These are phyloP conservation scores for Thecophora atra DNA, from an alignment of 2,888 invertebrate genomes.

Conservation along the genomic window DNA sequence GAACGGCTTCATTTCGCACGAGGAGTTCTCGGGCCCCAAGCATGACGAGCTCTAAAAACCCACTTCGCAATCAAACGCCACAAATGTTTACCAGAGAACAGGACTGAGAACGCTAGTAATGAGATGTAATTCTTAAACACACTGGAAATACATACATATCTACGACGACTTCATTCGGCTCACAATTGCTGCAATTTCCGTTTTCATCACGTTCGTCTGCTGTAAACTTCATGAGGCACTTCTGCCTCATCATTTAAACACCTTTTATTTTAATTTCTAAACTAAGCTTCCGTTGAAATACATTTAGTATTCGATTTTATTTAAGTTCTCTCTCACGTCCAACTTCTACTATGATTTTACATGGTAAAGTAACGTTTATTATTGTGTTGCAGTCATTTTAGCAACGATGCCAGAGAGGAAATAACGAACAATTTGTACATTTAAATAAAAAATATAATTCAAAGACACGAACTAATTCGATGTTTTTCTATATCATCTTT, in stretches of 20 bases:
- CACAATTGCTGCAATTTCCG: conserved; percentile 2
- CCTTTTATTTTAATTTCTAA: conserved; percentile 27
- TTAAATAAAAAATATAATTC: conserved; percentile 29
- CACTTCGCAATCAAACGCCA: background rate
- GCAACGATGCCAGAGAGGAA: conserved; percentile 18
- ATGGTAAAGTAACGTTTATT: conserved; percentile 4
- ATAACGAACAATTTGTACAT: conserved; percentile 34
- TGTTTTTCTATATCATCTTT: too few relatives aligned
- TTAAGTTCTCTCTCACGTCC: background rate
- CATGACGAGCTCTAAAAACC: conserved; percentile 90
- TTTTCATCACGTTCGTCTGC: background rate
- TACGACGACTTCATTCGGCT: background rate
- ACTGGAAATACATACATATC: conserved; percentile 1
- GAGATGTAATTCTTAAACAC: conserved; percentile 22
- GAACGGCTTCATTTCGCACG: conserved; percentile 94
- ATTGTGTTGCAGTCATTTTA: conserved; percentile 31
- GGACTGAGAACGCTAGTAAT: conserved; percentile 31
- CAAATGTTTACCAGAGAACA: conserved; percentile 18
- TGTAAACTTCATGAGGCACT: background rate
- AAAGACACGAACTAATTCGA: conserved; percentile 19
- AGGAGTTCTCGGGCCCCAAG: conserved; percentile 96
- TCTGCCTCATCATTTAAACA: conserved; percentile 25
- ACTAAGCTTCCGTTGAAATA: conserved; percentile 26
- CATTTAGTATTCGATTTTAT: conserved; percentile 11
- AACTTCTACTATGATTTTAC: too few relatives aligned